Percentiles rank a stretch among this genome's conserved stretches.
Conservation (phyloP, 2,797 vertebrate genomes). For the Crenuchus spilurus region DNA sequence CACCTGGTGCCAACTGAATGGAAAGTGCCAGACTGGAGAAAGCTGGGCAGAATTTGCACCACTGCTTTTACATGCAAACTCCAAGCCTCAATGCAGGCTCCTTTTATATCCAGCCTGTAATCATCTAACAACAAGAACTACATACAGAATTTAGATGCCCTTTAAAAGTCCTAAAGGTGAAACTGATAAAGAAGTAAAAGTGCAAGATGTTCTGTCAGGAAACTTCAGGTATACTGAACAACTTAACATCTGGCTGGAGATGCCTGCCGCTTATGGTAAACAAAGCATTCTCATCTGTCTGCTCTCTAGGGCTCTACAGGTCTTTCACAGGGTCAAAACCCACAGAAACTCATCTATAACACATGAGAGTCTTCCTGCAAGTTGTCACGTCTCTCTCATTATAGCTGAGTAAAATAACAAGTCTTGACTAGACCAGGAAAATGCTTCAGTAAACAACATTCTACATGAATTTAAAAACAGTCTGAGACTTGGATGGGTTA, state of each 20-base stretch:
- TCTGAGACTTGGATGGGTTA: neutral
- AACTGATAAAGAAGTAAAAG: neutral
- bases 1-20: neutral
- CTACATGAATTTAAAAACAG: neutral
- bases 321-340: constrained; percentile 21
- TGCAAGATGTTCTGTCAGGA: constrained; percentile 17
- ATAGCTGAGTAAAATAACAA: constrained; percentile 21
- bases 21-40: constrained; percentile 10
- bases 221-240: neutral
- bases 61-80: constrained; percentile 50
- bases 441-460: constrained; percentile 21
- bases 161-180: neutral
- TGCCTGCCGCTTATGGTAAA: constrained; percentile 27
- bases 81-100: constrained; percentile 15
- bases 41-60: constrained; percentile 28
- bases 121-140: neutral
- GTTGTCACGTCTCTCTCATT: constrained; percentile 3
- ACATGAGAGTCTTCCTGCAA: constrained; percentile 11
- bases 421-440: constrained; percentile 24
- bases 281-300: constrained; percentile 13
- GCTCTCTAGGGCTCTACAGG: constrained; percentile 7
- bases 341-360: constrained; percentile 11
- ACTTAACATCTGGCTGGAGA: constrained; percentile 45
- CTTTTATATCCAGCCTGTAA: neutral
- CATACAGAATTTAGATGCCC: too few relatives aligned